Base-by-base conservation (phyloP, 2,888 invertebrate genomes). In the Nebria salina region DNA sequence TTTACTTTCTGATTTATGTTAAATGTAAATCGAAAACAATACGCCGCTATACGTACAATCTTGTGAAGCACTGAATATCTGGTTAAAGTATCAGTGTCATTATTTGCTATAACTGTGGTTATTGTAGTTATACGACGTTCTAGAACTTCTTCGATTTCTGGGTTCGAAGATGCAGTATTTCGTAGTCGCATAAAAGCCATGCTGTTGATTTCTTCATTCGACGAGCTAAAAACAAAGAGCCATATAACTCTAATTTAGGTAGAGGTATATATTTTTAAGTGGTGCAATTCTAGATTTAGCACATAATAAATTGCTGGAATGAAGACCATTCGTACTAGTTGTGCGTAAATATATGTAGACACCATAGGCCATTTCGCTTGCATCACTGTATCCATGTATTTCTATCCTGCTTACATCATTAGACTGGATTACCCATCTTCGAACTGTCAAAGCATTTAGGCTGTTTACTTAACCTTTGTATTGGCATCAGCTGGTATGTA, bases 331-430 rank as follows among this genome's bases (percentile, higher is more conserved):
- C 4, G 11, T 11, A 34, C 72, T 5, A 72, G 65, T 41, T 3
- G 25, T 13, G 2, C 72, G 65, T 5, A 82, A 13, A 74, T 82
- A 82, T 7, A 82, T 41, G 13, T 65, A 72, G n/a, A 65, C 77
- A 2, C 72, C 76, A 43, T 54, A 82, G 9, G 77, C 82, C 15
- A 8, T 20, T n/a, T 82, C 77, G 11, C 64, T 64, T 11, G 77
- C 77, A 54, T 82, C 82, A 13, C 65, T 70, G 25, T 77, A 82
- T 11, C 73, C 77, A 70, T 77, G 77, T 3, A 76, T 65, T 66
- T 66, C 1, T 66, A 7, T 20, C 6, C 6, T 66, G 66, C 15
- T 66, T 66, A 20, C 25, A 20, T 66, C 25, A 13, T 20, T 7
- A 7, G 1, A 20, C 20, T 20, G 20, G 20, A 66, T 66, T 7